A percentile compares a stretch with the other conserved stretches of the same genome.
phyloP scores from a whole-genome alignment of 1,140 invertebrate species.

The Mycetomoellerius zeteki region DNA sequence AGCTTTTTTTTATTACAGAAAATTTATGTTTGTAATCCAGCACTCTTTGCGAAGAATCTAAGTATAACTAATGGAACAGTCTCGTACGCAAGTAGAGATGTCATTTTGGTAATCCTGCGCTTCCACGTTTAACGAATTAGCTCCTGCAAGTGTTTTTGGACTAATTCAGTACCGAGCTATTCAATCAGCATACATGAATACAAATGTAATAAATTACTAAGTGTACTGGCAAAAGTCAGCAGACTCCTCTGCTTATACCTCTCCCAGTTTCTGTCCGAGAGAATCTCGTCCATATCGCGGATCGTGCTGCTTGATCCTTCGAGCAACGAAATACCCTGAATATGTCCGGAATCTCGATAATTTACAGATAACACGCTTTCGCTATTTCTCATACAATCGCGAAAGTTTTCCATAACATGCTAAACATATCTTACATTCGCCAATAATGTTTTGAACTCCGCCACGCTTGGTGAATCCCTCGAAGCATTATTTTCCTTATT shows the following conservation, averaged over 20 bases:
- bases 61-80: constrained; percentile 37
- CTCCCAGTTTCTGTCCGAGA: constrained; percentile 76
- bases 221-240: constrained; percentile 41
- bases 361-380: background rate
- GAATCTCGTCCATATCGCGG: constrained; percentile 71
- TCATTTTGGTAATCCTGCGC: constrained; percentile 22
- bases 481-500: background rate
- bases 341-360: constrained; percentile 7
- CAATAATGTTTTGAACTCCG: constrained; percentile 76
- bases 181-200: background rate
- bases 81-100: constrained; percentile 37
- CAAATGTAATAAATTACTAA: constrained; percentile 47
- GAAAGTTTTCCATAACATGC: constrained; percentile 19
- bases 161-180: constrained; percentile 34
- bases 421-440: constrained; percentile 66
- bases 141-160: constrained; percentile 39
- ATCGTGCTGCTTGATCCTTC: constrained; percentile 66
- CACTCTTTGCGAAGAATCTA: constrained; percentile 12
- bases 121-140: constrained; percentile 44
- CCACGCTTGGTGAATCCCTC: constrained; percentile 60
- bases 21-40: constrained; percentile 15
- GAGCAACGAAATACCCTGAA: constrained; percentile 29
- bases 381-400: background rate
- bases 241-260: constrained; percentile 68
- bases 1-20: background rate